phyloP scores from a whole-genome alignment of 2,797 vertebrate species.

The Urosaurus nigricauda region DNA sequence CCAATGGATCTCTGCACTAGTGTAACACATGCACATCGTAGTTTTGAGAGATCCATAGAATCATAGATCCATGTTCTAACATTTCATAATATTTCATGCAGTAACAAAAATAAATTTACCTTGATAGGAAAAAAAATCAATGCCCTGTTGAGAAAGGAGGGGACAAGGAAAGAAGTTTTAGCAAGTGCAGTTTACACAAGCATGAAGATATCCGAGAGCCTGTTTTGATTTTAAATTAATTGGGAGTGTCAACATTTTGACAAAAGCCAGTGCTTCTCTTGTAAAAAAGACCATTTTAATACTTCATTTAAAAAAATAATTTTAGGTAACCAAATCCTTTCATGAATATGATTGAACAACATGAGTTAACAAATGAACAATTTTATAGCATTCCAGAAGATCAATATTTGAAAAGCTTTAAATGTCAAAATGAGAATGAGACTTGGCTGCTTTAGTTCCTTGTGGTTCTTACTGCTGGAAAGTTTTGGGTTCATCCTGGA shows the following conservation, averaged over 20 bases:
- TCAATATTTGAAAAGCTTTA: neutral
- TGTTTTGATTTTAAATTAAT: neutral
- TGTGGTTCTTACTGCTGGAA: neutral
- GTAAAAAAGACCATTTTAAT: neutral
- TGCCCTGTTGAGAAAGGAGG: neutral
- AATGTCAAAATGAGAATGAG: neutral
- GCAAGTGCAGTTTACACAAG: neutral
- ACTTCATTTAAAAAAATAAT: neutral
- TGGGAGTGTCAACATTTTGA: neutral
- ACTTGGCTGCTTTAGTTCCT: neutral
- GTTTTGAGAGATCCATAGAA: neutral
- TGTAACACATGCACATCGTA: neutral
- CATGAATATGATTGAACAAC: neutral
- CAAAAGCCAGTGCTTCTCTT: neutral
- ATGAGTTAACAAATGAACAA: conserved; percentile 2
- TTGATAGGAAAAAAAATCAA: neutral
- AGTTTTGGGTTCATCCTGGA: neutral
- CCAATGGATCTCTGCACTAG: neutral
- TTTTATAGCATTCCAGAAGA: neutral
- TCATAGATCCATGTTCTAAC: neutral
- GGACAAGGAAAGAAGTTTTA: neutral
- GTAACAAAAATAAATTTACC: neutral
- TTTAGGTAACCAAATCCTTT: neutral
- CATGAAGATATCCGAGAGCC: neutral
- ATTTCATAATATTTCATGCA: neutral